Evolutionary conservation across 2,888 invertebrate genomes (phyloP).

Genomic region (Aleiodes testaceus): DNA sequence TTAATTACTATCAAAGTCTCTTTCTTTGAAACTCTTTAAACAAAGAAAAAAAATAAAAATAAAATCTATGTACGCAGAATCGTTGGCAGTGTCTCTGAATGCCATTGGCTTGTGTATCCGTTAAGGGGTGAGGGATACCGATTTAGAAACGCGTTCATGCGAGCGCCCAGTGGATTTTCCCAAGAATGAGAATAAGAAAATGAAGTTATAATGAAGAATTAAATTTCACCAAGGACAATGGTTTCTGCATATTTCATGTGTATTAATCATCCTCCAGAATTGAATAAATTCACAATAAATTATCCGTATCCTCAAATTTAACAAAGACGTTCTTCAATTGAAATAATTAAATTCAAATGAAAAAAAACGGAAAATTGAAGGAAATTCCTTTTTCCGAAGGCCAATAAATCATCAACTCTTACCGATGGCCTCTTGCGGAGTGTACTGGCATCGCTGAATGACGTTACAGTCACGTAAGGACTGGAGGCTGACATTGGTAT

Average conservation of each 20-base stretch:
- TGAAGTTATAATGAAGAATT: neutral
- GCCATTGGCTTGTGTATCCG: slow-evolving; percentile 49
- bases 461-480: slow-evolving; percentile 67
- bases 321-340: neutral
- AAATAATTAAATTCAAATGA: no score
- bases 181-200: slow-evolving; percentile 5
- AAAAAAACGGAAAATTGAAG: no score
- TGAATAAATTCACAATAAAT: neutral
- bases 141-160: slow-evolving; percentile 56
- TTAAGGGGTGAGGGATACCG: slow-evolving; percentile 49
- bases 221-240: slow-evolving; percentile 24
- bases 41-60: neutral
- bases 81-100: slow-evolving; percentile 59
- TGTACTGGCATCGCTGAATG: slow-evolving; percentile 69
- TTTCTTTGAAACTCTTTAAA: neutral
- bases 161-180: slow-evolving; percentile 39
- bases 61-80: neutral
- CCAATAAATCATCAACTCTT: slow-evolving; percentile 51
- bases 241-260: neutral
- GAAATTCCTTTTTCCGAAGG: neutral
- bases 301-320: neutral
- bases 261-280: neutral
- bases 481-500: slow-evolving; percentile 66
- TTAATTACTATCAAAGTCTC: no score
- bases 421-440: slow-evolving; percentile 65